A percentile compares a stretch with the other conserved stretches of the same genome.
Evolutionary conservation across 2,113 vertebrate species (phyloP).

Genomic region (Herpailurus yagouaroundi): DNA sequence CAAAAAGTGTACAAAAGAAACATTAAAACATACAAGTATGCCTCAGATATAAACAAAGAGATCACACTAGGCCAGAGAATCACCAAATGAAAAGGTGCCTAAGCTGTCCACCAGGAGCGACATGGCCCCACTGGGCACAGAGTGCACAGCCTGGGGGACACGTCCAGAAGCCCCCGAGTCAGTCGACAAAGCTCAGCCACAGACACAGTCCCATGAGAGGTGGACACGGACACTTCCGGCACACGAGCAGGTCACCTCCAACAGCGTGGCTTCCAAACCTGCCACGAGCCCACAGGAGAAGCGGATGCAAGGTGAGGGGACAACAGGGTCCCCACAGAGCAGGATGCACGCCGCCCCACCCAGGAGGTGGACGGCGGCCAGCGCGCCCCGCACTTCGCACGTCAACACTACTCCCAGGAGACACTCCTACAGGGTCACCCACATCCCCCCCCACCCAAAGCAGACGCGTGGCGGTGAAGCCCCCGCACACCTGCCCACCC

Average conservation of each 20-base stretch:
- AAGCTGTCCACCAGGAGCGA: not conserved
- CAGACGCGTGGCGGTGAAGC: no score
- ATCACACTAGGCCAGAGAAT: not conserved
- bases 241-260: not conserved
- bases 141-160: rapidly evolving
- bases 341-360: not conserved
- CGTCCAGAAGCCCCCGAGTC: not conserved
- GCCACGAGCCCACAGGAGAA: not conserved
- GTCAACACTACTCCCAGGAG: not conserved
- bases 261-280: not conserved
- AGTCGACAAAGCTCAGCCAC: not conserved
- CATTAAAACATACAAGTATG: not conserved
- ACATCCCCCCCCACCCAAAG: not conserved
- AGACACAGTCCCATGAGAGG: not conserved
- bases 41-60: not conserved
- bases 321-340: not conserved
- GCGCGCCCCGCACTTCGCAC: no score
- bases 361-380: rapidly evolving
- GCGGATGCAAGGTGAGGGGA: rapidly evolving
- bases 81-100: not conserved
- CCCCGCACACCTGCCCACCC: not conserved
- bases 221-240: not conserved
- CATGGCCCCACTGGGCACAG: not conserved
- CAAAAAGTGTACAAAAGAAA: not conserved
- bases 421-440: rapidly evolving